Evolutionary conservation across 2,888 invertebrate species (phyloP).

Genomic region (Alsophila aescularia): DNA sequence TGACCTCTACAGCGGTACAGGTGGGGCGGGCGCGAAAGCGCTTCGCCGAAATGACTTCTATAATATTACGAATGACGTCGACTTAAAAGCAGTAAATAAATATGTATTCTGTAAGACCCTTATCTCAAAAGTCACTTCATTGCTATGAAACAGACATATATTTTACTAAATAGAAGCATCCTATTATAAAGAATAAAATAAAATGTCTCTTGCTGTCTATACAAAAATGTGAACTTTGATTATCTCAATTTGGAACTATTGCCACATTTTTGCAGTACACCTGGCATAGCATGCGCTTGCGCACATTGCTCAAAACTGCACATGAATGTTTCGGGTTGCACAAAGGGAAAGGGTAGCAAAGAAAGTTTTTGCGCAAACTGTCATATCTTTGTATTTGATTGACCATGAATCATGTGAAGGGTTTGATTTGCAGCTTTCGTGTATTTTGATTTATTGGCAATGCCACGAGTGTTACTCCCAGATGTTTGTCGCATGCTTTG

Average conservation of each 20-base stretch:
- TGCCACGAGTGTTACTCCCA: conserved; percentile 29
- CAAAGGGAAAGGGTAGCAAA: conserved; percentile 64
- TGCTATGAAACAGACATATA: too few species aligned
- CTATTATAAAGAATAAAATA: too few species aligned
- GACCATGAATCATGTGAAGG: conserved; percentile 44
- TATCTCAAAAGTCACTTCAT: too few species aligned
- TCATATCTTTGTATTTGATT: conserved; percentile 44
- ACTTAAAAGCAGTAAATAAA: too few species aligned
- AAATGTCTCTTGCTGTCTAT: too few species aligned
- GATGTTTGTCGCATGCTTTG: conserved; percentile 34
- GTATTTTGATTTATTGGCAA: conserved; percentile 42
- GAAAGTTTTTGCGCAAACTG: conserved; percentile 56
- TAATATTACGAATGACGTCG: too few species aligned
- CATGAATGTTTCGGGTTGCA: conserved; percentile 57
- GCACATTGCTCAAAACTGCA: conserved; percentile 35
- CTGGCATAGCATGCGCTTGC: conserved; percentile 58
- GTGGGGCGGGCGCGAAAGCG: too few species aligned
- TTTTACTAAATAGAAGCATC: too few species aligned
- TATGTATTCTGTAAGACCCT: too few species aligned
- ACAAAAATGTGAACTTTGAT: too few species aligned
- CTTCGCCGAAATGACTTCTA: too few species aligned
- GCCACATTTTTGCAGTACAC: conserved; percentile 32
- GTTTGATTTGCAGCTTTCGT: conserved; percentile 54
- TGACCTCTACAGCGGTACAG: too few species aligned
- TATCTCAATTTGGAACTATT: background rate